Percentiles rank a stretch among this genome's conserved stretches.
These are phyloP conservation scores for Corythaixoides concolor DNA, from an alignment of 2,113 vertebrate genomes.

Conservation along the genomic window DNA sequence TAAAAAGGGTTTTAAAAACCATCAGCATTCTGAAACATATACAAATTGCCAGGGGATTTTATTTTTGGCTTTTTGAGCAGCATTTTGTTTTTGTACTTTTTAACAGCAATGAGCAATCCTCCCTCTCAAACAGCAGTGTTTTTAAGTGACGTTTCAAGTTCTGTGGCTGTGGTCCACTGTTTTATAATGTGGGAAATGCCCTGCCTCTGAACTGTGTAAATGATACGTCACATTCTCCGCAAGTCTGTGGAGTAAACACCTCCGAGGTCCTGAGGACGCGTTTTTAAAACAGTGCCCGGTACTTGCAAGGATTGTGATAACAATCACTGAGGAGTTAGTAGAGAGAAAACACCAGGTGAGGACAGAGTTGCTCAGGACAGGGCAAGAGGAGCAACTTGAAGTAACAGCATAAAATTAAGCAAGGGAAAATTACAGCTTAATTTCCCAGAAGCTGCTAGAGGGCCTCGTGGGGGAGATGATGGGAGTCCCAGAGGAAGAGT, in stretches of 20 bases:
- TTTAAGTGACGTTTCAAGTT: conserved; percentile 9
- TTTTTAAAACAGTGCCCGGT: neutral
- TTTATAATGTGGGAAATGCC: conserved; percentile 56
- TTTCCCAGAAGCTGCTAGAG: neutral
- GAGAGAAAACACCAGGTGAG: neutral
- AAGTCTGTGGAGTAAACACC: conserved; percentile 21
- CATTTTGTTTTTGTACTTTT: neutral
- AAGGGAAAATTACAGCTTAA: neutral
- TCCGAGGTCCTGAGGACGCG: neutral
- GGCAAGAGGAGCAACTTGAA: neutral
- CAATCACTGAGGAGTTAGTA: neutral
- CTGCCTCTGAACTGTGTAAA: conserved; percentile 35
- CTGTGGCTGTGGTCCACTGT: neutral
- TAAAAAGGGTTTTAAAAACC: conserved; percentile 18
- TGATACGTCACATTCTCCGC: neutral
- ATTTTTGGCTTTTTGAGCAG: conserved; percentile 38
- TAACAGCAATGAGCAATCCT: conserved; percentile 9
- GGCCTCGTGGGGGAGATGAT: neutral
- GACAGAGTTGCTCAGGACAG: neutral
- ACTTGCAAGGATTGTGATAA: neutral
- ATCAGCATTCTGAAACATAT: conserved; percentile 59
- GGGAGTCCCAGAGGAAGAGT: neutral
- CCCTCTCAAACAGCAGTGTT: neutral
- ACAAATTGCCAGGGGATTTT: conserved; percentile 11
- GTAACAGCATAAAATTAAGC: neutral